Conservation (phyloP, 2,888 invertebrate genomes). For the Steromphala cineraria region DNA sequence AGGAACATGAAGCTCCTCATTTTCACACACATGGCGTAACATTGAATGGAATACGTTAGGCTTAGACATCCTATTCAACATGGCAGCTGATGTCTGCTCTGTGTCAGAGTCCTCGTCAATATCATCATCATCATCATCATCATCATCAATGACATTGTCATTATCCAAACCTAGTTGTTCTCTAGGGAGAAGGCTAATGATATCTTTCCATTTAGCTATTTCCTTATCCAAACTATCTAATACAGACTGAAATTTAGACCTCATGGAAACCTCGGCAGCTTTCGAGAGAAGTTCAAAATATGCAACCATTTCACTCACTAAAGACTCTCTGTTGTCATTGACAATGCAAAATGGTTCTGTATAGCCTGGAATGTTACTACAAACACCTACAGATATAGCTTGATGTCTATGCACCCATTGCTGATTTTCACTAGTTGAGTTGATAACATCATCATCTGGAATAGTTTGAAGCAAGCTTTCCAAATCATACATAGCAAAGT, state of each 20-base stretch:
- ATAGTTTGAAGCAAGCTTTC: not conserved
- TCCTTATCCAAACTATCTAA: not conserved
- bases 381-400: conserved; percentile 2
- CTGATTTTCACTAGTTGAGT: not conserved
- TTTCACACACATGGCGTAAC: not conserved
- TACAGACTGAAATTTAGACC: not conserved
- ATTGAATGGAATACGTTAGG: not conserved
- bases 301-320: not conserved
- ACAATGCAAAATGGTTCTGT: not conserved
- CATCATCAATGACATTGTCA: too few species aligned
- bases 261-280: not conserved
- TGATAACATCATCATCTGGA: too few species aligned
- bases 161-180: too few species aligned
- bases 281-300: not conserved
- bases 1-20: not conserved
- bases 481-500: not conserved
- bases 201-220: not conserved
- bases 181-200: too few species aligned
- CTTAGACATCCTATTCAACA: not conserved
- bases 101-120: not conserved
- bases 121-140: too few species aligned
- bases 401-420: not conserved
- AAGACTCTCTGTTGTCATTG: not conserved
- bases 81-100: not conserved
- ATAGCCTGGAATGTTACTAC: not conserved